Evolutionary conservation across 2,888 invertebrate genomes (phyloP).

Genomic region (Phragmatobia fuliginosa): DNA sequence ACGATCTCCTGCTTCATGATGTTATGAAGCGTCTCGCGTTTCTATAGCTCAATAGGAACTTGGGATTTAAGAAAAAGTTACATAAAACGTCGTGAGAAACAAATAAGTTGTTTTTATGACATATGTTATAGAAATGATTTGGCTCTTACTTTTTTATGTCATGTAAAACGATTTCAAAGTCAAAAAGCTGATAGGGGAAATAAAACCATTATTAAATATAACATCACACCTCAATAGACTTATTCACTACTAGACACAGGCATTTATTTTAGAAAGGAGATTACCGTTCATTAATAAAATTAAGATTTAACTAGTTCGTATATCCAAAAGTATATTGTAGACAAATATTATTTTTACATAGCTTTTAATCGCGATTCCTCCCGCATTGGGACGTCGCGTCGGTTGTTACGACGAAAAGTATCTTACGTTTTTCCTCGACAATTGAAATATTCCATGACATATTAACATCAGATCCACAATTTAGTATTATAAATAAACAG

Average conservation of each 20-base stretch:
- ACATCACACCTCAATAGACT: no score
- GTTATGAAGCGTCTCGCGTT: constrained; percentile 4
- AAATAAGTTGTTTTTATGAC: not conserved
- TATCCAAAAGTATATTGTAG: not conserved
- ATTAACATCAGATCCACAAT: no score
- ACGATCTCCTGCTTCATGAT: constrained; percentile 19
- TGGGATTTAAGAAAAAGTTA: not conserved
- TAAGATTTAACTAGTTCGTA: no score
- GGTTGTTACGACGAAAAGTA: no score
- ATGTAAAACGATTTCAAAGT: not conserved
- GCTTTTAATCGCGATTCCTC: no score
- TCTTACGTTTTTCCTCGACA: no score
- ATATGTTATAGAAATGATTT: not conserved
- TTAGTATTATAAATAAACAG: no score
- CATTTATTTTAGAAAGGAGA: no score
- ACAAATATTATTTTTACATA: not conserved
- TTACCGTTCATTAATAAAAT: no score
- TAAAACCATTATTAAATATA: not conserved
- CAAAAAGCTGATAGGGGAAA: not conserved
- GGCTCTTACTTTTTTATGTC: not conserved
- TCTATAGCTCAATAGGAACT: not conserved
- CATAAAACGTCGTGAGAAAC: not conserved
- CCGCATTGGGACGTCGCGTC: no score
- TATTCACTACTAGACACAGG: no score
- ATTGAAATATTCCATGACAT: no score